Conservation (phyloP, 2,113 vertebrate genomes). For the Smithornis capensis region DNA sequence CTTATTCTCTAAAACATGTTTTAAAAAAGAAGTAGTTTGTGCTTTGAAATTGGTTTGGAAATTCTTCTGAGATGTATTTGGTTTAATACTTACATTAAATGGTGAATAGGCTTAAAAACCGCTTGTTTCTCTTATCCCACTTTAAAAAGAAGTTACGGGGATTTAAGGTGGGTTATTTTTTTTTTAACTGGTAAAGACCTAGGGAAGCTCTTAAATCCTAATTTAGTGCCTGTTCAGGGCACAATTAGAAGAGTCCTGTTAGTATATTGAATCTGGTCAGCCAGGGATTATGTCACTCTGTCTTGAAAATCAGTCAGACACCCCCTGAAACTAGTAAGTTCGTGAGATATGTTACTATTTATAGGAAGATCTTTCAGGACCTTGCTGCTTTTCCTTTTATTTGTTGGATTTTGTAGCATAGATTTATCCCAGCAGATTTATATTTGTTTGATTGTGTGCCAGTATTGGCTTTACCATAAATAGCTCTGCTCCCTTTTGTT, state of each 20-base stretch:
- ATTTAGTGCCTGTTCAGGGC: neutral
- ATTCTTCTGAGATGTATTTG: neutral
- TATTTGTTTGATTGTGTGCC: neutral
- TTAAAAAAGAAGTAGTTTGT: neutral
- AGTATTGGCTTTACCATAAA: neutral
- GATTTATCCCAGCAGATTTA: neutral
- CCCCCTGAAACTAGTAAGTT: neutral
- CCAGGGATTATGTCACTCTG: neutral
- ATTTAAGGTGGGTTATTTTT: neutral
- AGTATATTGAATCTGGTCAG: neutral
- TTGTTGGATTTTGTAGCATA: neutral
- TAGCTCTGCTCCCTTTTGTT: conserved; percentile 10
- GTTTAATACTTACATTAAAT: neutral
- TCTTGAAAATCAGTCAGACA: neutral
- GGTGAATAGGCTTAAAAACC: neutral
- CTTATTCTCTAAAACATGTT: neutral
- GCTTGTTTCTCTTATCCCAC: neutral
- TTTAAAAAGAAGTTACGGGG: neutral
- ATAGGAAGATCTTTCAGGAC: neutral
- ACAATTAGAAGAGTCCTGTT: neutral
- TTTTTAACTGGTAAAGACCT: neutral
- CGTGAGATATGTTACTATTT: neutral
- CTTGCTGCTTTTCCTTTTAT: neutral
- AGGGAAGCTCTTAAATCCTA: neutral
- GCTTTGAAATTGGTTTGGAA: neutral